Conservation (phyloP, 2,888 invertebrate genomes). For the Chymomyza procnemis region DNA sequence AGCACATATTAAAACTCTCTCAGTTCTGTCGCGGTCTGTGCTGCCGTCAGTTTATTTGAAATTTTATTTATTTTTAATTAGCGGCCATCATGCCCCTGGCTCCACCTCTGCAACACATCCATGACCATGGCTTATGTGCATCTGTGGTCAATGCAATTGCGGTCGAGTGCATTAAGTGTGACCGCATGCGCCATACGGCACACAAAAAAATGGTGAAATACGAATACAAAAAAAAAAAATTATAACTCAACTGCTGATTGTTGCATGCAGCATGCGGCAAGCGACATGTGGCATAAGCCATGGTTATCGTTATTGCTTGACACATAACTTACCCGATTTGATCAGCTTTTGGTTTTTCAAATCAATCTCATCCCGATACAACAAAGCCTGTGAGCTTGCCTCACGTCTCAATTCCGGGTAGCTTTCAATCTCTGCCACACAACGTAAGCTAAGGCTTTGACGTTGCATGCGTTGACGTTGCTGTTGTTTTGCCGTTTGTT, state of each 20-base stretch:
- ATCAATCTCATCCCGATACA: slow-evolving; percentile 71
- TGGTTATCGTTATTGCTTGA: not conserved
- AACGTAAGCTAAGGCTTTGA: slow-evolving; percentile 66
- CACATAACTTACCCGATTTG: slow-evolving; percentile 70
- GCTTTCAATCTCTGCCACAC: slow-evolving; percentile 75
- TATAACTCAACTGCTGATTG: not conserved
- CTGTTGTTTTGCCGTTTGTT: slow-evolving; percentile 1
- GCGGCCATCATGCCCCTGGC: slow-evolving; percentile 41
- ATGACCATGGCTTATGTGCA: slow-evolving; percentile 11
- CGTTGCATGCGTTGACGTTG: slow-evolving; percentile 37
- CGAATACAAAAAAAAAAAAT: slow-evolving; percentile 8
- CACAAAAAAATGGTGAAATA: slow-evolving; percentile 6
- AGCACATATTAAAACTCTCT: not conserved
- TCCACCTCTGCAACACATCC: not conserved
- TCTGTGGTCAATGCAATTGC: slow-evolving; percentile 47
- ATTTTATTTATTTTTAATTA: slow-evolving; percentile 68
- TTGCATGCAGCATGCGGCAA: not conserved
- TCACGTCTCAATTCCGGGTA: slow-evolving; percentile 71
- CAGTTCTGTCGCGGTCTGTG: not conserved
- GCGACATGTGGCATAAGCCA: not conserved
- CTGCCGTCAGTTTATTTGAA: slow-evolving; percentile 34
- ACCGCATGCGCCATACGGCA: not conserved
- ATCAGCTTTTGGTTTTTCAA: slow-evolving; percentile 75
- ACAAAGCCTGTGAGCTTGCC: slow-evolving; percentile 59
- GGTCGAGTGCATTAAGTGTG: slow-evolving; percentile 57